phyloP scores from a whole-genome alignment of 1,140 invertebrate genomes.

The Spodoptera litura region DNA sequence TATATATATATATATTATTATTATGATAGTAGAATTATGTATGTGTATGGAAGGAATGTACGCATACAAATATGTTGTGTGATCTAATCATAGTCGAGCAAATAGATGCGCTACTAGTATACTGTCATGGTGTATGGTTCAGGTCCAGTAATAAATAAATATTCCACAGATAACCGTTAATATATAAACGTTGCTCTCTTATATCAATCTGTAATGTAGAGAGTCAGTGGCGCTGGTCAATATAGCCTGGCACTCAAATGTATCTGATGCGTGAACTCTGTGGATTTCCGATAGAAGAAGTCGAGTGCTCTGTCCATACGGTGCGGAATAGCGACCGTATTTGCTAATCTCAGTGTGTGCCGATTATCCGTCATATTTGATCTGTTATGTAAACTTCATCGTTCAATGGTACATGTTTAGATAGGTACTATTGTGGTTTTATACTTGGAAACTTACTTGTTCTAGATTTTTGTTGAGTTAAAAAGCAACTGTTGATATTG shows the following conservation, averaged over 20 bases:
- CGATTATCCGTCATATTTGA: conserved; percentile 52
- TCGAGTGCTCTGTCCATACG: conserved; percentile 67
- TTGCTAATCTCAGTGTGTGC: conserved; percentile 54
- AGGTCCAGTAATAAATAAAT: no score
- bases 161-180: no score
- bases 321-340: conserved; percentile 49
- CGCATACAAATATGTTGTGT: no score
- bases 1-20: no score
- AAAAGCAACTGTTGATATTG: no score
- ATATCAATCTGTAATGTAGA: background rate
- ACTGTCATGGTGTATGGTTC: no score
- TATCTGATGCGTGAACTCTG: conserved; percentile 46
- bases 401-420: conserved; percentile 5
- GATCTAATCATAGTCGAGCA: no score
- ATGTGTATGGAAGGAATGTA: no score
- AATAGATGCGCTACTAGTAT: no score
- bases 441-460: background rate
- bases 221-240: conserved; percentile 37
- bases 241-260: conserved; percentile 42
- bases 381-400: conserved; percentile 12
- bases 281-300: conserved; percentile 60
- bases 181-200: no score
- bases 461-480: no score
- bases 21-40: no score
- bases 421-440: background rate